Evolutionary conservation across 2,888 invertebrate species (phyloP).

Genomic region (Alloplasta piceator): DNA sequence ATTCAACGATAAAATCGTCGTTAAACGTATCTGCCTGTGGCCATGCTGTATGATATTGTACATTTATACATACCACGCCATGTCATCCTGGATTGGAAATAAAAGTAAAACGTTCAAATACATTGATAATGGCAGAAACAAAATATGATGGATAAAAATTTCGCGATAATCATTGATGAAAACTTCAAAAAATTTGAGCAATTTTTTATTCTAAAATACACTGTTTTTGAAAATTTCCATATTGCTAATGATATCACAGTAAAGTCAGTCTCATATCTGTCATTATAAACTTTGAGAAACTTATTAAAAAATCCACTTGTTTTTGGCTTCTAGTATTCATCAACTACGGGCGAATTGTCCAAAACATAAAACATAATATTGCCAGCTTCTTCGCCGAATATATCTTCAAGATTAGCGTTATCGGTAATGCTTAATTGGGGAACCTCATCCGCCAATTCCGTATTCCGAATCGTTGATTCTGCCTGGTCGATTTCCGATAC

Average conservation of each 20-base stretch:
- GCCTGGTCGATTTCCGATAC: slow-evolving; percentile 56
- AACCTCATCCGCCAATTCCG: slow-evolving; percentile 60
- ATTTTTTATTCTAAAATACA: slow-evolving; percentile 34
- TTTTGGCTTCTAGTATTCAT: slow-evolving; percentile 54
- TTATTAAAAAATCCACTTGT: no score
- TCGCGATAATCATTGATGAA: neutral
- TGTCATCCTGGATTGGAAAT: slow-evolving; percentile 68
- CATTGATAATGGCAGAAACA: neutral
- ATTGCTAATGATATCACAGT: slow-evolving; percentile 65
- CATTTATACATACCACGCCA: slow-evolving; percentile 71
- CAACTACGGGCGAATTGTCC: slow-evolving; percentile 63
- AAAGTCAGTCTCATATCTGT: slow-evolving; percentile 62
- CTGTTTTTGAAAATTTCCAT: slow-evolving; percentile 38
- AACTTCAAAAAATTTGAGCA: neutral
- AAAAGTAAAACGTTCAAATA: slow-evolving; percentile 54
- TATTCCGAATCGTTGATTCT: slow-evolving; percentile 11
- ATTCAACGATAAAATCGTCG: slow-evolving; percentile 44
- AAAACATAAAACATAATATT: slow-evolving; percentile 71
- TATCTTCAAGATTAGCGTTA: slow-evolving; percentile 66
- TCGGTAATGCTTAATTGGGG: slow-evolving; percentile 70
- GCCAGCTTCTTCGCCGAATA: slow-evolving; percentile 69
- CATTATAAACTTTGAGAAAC: no score
- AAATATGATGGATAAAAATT: neutral
- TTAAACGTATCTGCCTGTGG: slow-evolving; percentile 63
- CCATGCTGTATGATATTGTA: slow-evolving; percentile 72